phyloP scores from a whole-genome alignment of 2,888 invertebrate species.

The Drosophila parthenogenetica region DNA sequence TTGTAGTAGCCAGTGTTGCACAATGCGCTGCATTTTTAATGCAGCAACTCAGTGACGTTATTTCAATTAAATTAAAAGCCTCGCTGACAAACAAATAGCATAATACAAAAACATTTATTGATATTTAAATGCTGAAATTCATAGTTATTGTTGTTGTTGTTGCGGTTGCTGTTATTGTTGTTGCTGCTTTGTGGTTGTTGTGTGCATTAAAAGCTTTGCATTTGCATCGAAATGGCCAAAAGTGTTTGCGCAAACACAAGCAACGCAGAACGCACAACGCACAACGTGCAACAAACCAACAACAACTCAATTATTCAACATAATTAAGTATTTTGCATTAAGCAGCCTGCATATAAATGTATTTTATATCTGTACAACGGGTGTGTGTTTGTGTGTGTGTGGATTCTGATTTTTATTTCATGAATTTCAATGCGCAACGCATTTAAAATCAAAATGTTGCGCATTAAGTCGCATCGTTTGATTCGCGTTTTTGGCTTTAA shows the following conservation, averaged over 20 bases:
- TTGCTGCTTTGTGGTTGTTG: slow-evolving; percentile 58
- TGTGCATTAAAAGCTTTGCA: slow-evolving; percentile 78
- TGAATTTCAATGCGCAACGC: slow-evolving; percentile 66
- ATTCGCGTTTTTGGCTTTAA: slow-evolving; percentile 69
- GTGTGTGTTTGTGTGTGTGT: slow-evolving; percentile 19
- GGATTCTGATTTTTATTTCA: slow-evolving; percentile 70
- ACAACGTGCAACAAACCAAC: slow-evolving; percentile 36
- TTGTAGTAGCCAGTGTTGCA: slow-evolving; percentile 54
- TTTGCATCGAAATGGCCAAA: slow-evolving; percentile 54
- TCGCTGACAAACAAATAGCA: slow-evolving; percentile 57
- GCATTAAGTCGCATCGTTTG: slow-evolving; percentile 74
- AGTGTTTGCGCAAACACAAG: slow-evolving; percentile 68
- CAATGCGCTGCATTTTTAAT: slow-evolving; percentile 58
- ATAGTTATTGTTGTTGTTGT: slow-evolving; percentile 21
- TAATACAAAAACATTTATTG: slow-evolving; percentile 68
- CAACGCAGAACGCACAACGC: slow-evolving; percentile 49
- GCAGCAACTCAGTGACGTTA: slow-evolving; percentile 37
- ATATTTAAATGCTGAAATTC: slow-evolving; percentile 68
- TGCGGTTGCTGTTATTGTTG: slow-evolving; percentile 33
- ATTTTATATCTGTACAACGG: slow-evolving; percentile 11
- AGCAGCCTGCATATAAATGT: slow-evolving; percentile 56
- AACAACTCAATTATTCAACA: slow-evolving; percentile 82
- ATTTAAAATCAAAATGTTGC: slow-evolving; percentile 77
- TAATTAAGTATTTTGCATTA: slow-evolving; percentile 82
- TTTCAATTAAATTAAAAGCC: slow-evolving; percentile 78